Percentiles rank a stretch among this genome's conserved stretches.
phyloP scores from a whole-genome alignment of 64 coral and sea anemone species.

The Anthopleura sola region DNA sequence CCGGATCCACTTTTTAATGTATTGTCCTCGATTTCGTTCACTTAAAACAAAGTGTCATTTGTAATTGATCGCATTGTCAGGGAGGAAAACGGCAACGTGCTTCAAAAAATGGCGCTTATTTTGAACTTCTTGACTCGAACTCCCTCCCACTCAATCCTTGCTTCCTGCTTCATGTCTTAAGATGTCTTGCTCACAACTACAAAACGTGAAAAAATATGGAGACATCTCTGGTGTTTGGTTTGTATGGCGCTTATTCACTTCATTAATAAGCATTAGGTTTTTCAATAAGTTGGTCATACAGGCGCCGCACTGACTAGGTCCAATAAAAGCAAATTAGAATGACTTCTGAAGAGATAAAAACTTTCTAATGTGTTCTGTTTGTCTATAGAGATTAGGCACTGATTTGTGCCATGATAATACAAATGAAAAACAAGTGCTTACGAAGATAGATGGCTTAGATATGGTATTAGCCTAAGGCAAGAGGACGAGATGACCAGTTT shows the following conservation, averaged over 20 bases:
- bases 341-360: slow-evolving; percentile 20
- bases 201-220: not conserved
- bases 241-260: slow-evolving; percentile 32
- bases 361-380: slow-evolving; percentile 10
- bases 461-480: not conserved
- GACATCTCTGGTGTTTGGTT: not conserved
- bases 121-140: not conserved
- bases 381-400: not conserved
- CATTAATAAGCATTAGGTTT: slow-evolving; percentile 52
- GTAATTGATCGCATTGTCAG: slow-evolving; percentile 20
- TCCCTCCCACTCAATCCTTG: not conserved
- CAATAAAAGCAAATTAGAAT: slow-evolving; percentile 39
- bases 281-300: slow-evolving; percentile 13
- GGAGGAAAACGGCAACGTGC: slow-evolving; percentile 12
- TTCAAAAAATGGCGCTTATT: slow-evolving; percentile 1
- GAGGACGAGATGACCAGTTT: not conserved
- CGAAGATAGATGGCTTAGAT: not conserved
- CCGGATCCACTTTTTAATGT: slow-evolving; percentile 14
- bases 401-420: not conserved
- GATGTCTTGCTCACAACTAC: not conserved
- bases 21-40: slow-evolving; percentile 41
- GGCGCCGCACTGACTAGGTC: slow-evolving; percentile 25
- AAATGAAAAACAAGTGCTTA: not conserved
- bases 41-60: slow-evolving; percentile 21
- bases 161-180: not conserved